Evolutionary conservation across 1,140 invertebrate species (phyloP).

Genomic region (Olivierus martensii): DNA sequence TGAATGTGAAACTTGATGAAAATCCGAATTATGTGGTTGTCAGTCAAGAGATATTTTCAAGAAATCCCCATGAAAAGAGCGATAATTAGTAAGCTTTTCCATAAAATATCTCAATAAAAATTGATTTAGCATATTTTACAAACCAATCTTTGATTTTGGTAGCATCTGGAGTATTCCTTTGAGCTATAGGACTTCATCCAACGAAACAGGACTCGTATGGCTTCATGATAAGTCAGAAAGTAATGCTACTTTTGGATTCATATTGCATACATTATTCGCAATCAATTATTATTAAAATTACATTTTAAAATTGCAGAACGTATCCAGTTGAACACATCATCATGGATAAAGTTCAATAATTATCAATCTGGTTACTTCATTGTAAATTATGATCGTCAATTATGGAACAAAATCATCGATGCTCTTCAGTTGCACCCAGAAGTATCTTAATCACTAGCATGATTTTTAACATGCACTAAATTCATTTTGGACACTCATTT

Average conservation of each 20-base stretch:
- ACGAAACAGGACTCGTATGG: slow-evolving; percentile 2
- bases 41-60: slow-evolving; percentile 7
- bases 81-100: not conserved
- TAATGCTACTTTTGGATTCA: not conserved
- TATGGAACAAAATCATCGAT: slow-evolving; percentile 46
- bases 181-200: slow-evolving; percentile 5
- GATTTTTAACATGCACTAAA: too few species aligned
- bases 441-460: too few species aligned
- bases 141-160: not conserved
- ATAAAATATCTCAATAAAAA: too few species aligned
- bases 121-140: too few species aligned
- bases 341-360: slow-evolving; percentile 60
- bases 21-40: not conserved
- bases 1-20: slow-evolving; percentile 32
- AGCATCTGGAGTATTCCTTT: slow-evolving; percentile 9
- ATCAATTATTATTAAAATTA: too few species aligned
- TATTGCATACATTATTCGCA: too few species aligned
- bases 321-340: not conserved
- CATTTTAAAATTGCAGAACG: not conserved
- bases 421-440: too few species aligned
- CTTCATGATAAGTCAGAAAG: slow-evolving; percentile 5
- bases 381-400: slow-evolving; percentile 55
- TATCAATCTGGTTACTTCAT: slow-evolving; percentile 75
- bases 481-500: too few species aligned
- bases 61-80: not conserved